phyloP scores from a whole-genome alignment of 1,140 invertebrate species.

The Radopholus similis region DNA sequence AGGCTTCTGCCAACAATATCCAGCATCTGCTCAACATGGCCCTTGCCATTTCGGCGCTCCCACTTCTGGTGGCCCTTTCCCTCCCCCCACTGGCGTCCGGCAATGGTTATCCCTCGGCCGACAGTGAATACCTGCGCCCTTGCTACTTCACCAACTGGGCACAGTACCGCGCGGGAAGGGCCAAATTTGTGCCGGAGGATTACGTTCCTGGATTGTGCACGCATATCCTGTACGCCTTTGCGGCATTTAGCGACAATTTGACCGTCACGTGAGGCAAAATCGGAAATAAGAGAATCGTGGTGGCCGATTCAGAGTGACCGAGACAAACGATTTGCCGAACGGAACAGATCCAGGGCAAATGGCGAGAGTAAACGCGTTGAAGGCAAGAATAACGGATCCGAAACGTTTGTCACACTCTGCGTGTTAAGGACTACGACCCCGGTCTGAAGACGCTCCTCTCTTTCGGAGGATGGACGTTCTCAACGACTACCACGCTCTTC shows the following conservation, averaged over 20 bases:
- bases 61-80: no score
- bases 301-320: slow-evolving; percentile 46
- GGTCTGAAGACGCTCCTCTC: slow-evolving; percentile 60
- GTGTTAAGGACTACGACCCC: slow-evolving; percentile 39
- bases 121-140: slow-evolving; percentile 13
- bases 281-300: slow-evolving; percentile 59
- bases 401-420: not conserved
- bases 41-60: no score
- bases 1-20: no score
- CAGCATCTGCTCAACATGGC: no score
- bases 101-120: no score
- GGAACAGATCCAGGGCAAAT: slow-evolving; percentile 48
- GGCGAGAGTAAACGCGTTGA: slow-evolving; percentile 52
- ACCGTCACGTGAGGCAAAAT: slow-evolving; percentile 75
- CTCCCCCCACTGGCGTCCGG: no score
- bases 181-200: slow-evolving; percentile 87
- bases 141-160: slow-evolving; percentile 89
- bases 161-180: slow-evolving; percentile 83
- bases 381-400: slow-evolving; percentile 15
- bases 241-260: slow-evolving; percentile 88
- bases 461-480: slow-evolving; percentile 60
- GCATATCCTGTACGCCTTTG: slow-evolving; percentile 90
- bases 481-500: slow-evolving; percentile 43
- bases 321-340: slow-evolving; percentile 52
- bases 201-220: slow-evolving; percentile 90